phyloP scores from a whole-genome alignment of 2,888 invertebrate species.

The Oligia fasciuncula region DNA sequence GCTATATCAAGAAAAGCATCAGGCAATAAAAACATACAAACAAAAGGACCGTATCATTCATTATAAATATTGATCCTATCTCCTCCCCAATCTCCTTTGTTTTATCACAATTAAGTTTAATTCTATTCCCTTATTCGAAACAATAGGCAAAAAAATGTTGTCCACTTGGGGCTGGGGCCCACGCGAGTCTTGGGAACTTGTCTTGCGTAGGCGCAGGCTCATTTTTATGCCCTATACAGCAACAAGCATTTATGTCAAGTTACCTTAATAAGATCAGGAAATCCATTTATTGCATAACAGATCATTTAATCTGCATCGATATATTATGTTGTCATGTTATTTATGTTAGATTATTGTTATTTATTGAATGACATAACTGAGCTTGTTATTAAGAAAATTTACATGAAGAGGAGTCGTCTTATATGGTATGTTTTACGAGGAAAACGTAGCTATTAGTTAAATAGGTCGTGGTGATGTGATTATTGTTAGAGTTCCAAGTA shows the following conservation, averaged over 20 bases:
- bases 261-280: conserved; percentile 64
- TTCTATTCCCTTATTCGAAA: conserved; percentile 47
- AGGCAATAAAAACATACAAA: conserved; percentile 7
- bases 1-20: conserved; percentile 16
- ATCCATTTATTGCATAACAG: conserved; percentile 51
- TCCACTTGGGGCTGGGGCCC: conserved; percentile 39
- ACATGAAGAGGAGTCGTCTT: neutral
- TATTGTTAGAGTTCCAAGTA: neutral
- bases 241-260: conserved; percentile 54
- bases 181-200: conserved; percentile 44
- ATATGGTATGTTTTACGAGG: conserved; percentile 16
- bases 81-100: conserved; percentile 20
- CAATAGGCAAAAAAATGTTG: conserved; percentile 55
- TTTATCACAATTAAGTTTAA: conserved; percentile 28
- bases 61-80: conserved; percentile 41
- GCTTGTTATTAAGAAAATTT: conserved; percentile 10
- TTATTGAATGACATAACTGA: conserved; percentile 7
- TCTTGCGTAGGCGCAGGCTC: conserved; percentile 48
- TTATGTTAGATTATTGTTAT: conserved; percentile 25
- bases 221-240: conserved; percentile 53
- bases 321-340: conserved; percentile 23
- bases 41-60: conserved; percentile 17
- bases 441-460: conserved; percentile 14
- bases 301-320: conserved; percentile 45
- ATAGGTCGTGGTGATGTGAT: neutral